Evolutionary conservation across 2,888 invertebrate species (phyloP).

Genomic region (Mystacides longicornis): DNA sequence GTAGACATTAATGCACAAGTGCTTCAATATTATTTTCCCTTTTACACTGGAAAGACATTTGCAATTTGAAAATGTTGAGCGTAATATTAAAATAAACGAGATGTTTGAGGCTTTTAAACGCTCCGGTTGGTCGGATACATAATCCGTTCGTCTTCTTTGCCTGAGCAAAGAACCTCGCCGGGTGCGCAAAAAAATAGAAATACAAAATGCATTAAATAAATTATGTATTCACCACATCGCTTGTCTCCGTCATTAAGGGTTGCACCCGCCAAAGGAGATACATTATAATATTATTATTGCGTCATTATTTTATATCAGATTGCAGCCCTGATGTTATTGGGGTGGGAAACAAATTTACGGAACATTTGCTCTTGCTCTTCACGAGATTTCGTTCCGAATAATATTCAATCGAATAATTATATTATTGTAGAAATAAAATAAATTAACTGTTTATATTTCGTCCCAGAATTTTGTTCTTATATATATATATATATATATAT

Average conservation of each 20-base stretch:
- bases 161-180: background rate
- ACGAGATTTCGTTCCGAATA: too few species aligned
- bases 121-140: background rate
- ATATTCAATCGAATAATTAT: too few species aligned
- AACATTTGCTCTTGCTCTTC: too few species aligned
- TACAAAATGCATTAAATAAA: conserved; percentile 23
- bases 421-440: too few species aligned
- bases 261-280: background rate
- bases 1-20: conserved; percentile 1
- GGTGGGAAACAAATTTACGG: too few species aligned
- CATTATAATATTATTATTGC: too few species aligned
- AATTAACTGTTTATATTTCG: too few species aligned
- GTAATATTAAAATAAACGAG: conserved; percentile 8
- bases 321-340: too few species aligned
- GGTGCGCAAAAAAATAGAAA: conserved; percentile 16
- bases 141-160: background rate
- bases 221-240: conserved; percentile 11
- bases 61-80: conserved; percentile 2
- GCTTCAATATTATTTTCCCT: background rate
- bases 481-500: too few species aligned
- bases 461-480: too few species aligned
- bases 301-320: too few species aligned
- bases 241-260: background rate
- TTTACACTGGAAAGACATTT: conserved; percentile 1
- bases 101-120: conserved; percentile 11